Evolutionary conservation across 2,888 invertebrate species (phyloP), one percentile per base, ranked within the genome.

Genomic region (Pocota personata): DNA sequence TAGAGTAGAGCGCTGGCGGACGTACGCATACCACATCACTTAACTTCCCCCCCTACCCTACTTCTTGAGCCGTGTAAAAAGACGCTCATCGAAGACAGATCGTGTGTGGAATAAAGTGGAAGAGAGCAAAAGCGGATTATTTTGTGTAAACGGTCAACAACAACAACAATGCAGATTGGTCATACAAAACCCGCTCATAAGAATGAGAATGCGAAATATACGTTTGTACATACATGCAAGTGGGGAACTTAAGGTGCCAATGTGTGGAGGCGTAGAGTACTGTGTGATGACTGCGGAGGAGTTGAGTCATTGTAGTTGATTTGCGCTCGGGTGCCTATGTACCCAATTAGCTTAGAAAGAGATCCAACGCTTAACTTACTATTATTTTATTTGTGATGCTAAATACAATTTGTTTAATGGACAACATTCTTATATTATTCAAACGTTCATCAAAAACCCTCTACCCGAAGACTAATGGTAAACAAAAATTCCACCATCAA

Each of bases 121-220:
- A 73, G 62, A 84, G 84, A 79, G 75, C 52, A 58, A 58, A 83
- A 79, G 75, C 75, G 30, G 69, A 79, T 75, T 66, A 76, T 58
- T n/a, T 71, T 79, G 64, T 75, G 40, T 73, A 50, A 69, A 50
- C 35, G 62, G 52, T 67, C 37, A 62, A 8, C 46, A 71, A 30
- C 50, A 58, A 76, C 57, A 76, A 55, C 14, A 69, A 60, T 30
- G 58, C 46, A 10, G 16, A 57, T 64, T 66, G 66, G 64, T 52
- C 30, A 30, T 40, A 72, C n/a, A 66, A 77, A 58, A 72, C 37
- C 21, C 30, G 16, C 55, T 75, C 16, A 27, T 43, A 79, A 75
- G 84, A 79, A 84, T 67, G 57, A 69, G 80, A 79, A 79, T 79
- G 55, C 43, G 46, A 80, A 76, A 64, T 62, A 37, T 27, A 60